These are phyloP conservation scores for Kryptolebias marmoratus DNA, from an alignment of 2,113 vertebrate genomes.

Conservation along the genomic window DNA sequence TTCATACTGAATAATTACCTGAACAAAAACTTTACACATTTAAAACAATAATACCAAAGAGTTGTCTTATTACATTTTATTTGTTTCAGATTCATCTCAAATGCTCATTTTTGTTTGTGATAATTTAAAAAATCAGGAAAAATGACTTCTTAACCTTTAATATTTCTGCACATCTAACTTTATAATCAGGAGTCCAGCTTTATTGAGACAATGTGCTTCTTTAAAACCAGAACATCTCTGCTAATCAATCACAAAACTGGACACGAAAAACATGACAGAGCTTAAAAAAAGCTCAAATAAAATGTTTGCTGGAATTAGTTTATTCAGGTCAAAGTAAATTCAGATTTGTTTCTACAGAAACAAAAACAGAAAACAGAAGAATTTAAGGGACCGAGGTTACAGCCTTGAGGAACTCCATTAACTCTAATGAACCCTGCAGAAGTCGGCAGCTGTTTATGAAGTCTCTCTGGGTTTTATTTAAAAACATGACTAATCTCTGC, in stretches of 20 bases:
- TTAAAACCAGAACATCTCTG: no score
- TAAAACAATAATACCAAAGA: background rate
- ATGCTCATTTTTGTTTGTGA: background rate
- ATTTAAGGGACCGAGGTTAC: background rate
- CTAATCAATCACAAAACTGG: no score
- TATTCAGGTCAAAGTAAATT: no score
- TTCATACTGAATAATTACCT: background rate
- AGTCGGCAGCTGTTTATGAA: background rate
- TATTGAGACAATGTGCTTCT: no score
- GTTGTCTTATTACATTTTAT: background rate
- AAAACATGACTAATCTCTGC: background rate
- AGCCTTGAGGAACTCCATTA: slow-evolving; percentile 26
- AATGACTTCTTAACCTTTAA: background rate
- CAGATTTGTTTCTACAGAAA: background rate
- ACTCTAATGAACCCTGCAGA: background rate
- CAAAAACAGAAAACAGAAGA: background rate
- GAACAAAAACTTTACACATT: no score
- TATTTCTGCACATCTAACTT: no score
- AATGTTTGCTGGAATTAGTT: no score
- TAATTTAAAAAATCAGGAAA: slow-evolving; percentile 14
- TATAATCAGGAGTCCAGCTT: no score
- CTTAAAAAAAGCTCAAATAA: no score
- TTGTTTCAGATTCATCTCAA: slow-evolving; percentile 18
- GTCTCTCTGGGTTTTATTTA: background rate
- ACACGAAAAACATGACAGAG: no score